Evolutionary conservation across 2,113 vertebrate species (phyloP).

Genomic region (Anarrhichthys ocellatus): DNA sequence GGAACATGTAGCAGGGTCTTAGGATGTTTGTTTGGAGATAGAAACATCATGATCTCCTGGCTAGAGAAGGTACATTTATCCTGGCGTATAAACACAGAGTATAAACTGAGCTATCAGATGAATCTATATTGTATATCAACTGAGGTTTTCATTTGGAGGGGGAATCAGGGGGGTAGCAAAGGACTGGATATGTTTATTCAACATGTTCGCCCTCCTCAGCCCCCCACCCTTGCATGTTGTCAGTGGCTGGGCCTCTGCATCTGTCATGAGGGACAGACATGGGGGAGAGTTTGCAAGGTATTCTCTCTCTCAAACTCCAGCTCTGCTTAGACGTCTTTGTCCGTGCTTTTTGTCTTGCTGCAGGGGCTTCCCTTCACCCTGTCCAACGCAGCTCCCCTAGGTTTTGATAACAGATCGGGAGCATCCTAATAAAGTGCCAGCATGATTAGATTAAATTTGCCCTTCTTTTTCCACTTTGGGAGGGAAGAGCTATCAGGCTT

Average conservation of each 20-base stretch:
- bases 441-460: conserved; percentile 70
- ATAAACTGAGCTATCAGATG: conserved; percentile 70
- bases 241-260: conserved; percentile 67
- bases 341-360: conserved; percentile 64
- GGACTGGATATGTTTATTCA: conserved; percentile 74
- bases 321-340: conserved; percentile 48
- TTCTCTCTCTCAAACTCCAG: conserved; percentile 43
- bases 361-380: conserved; percentile 39
- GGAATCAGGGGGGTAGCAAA: conserved; percentile 38
- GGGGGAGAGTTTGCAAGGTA: conserved; percentile 54
- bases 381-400: conserved; percentile 41
- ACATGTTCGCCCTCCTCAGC: conserved; percentile 37
- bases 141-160: conserved; percentile 60
- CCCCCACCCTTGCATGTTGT: conserved; percentile 45
- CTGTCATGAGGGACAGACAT: conserved; percentile 63
- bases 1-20: conserved; percentile 58
- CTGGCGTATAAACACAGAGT: conserved; percentile 61
- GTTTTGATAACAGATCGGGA: conserved; percentile 65
- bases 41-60: conserved; percentile 61
- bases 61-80: conserved; percentile 66
- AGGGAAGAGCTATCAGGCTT: conserved; percentile 56
- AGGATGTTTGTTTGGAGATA: conserved; percentile 75
- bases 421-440: conserved; percentile 72
- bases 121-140: conserved; percentile 65
- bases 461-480: conserved; percentile 57